Evolutionary conservation across 2,888 invertebrate genomes (phyloP).

Genomic region (Pyrrhia umbra): DNA sequence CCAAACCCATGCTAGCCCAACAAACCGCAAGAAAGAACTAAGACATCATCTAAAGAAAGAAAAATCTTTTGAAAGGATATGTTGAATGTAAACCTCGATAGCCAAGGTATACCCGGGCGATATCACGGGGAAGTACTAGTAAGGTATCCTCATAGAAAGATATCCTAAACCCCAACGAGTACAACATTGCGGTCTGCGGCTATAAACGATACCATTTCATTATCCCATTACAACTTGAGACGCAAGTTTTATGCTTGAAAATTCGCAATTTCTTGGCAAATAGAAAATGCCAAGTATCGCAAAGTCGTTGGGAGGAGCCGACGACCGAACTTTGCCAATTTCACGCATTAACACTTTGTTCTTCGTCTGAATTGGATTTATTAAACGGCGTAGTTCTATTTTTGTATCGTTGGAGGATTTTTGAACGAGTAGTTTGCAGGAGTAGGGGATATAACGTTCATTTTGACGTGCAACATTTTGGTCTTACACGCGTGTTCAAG

Average conservation of each 20-base stretch:
- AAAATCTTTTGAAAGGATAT: too few relatives aligned
- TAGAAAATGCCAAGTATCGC: slow-evolving; percentile 64
- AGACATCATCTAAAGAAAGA: too few relatives aligned
- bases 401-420: slow-evolving; percentile 36
- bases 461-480: background rate
- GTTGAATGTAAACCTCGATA: too few relatives aligned
- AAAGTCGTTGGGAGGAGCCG: slow-evolving; percentile 57
- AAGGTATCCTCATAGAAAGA: slow-evolving; percentile 14
- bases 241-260: slow-evolving; percentile 56
- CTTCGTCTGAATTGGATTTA: slow-evolving; percentile 62
- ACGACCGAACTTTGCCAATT: slow-evolving; percentile 63
- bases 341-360: slow-evolving; percentile 61
- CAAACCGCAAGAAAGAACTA: too few relatives aligned
- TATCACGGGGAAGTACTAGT: background rate
- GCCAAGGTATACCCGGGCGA: background rate
- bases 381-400: slow-evolving; percentile 56
- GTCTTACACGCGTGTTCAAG: background rate
- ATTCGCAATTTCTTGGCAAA: slow-evolving; percentile 62
- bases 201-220: slow-evolving; percentile 52
- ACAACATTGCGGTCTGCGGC: slow-evolving; percentile 4
- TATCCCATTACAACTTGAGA: slow-evolving; percentile 42
- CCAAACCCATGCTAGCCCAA: too few relatives aligned
- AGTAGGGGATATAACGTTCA: background rate
- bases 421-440: slow-evolving; percentile 39
- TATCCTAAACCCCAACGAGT: slow-evolving; percentile 18